phyloP scores from a whole-genome alignment of 2,888 invertebrate genomes.

The Plebejus anna region DNA sequence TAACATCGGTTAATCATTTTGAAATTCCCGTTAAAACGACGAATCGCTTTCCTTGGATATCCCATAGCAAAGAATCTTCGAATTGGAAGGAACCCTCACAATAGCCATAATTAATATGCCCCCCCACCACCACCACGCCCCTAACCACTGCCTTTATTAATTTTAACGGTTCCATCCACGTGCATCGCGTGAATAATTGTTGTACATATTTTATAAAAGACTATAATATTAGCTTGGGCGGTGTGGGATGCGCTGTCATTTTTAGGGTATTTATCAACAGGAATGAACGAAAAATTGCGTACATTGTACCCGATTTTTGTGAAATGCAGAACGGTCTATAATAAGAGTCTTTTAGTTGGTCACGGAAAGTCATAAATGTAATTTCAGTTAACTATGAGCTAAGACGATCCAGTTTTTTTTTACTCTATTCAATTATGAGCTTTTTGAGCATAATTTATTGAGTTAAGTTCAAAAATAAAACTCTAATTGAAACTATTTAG shows the following conservation, averaged over 20 bases:
- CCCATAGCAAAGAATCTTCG: neutral
- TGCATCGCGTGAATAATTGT: slow-evolving; percentile 1
- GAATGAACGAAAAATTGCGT: neutral
- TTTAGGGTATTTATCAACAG: neutral
- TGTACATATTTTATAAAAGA: neutral
- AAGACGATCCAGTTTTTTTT: neutral
- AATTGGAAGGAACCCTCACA: neutral
- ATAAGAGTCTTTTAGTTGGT: neutral
- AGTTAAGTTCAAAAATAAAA: neutral
- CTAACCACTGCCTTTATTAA: neutral
- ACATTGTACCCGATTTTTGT: neutral
- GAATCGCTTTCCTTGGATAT: neutral
- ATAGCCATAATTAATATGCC: neutral
- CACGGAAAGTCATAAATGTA: neutral
- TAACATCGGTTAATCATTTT: slow-evolving; percentile 8
- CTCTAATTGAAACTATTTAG: neutral
- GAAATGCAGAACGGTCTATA: neutral
- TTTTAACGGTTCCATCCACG: neutral
- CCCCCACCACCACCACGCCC: neutral
- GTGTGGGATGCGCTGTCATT: neutral
- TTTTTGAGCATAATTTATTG: neutral
- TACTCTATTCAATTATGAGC: neutral
- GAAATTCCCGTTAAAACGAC: neutral
- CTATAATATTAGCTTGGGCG: neutral
- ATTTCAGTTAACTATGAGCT: too few relatives aligned